A percentile compares a stretch with the other conserved stretches of the same genome.
Evolutionary conservation across 2,113 vertebrate genomes (phyloP).

Genomic region (Amia ocellicauda): DNA sequence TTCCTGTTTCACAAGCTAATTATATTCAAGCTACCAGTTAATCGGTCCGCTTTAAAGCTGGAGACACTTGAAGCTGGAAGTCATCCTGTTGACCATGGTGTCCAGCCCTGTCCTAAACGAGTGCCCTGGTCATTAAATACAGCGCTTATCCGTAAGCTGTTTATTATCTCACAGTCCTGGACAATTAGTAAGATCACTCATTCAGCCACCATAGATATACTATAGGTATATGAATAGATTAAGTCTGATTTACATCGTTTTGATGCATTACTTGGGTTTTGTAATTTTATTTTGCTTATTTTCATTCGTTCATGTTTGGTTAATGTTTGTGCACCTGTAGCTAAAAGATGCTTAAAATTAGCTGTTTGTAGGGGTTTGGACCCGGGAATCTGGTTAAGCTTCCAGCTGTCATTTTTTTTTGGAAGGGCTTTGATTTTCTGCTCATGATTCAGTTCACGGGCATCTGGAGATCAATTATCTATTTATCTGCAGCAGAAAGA

Average conservation of each 20-base stretch:
- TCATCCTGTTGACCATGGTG: not conserved
- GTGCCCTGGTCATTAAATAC: not conserved
- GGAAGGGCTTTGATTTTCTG: conserved; percentile 49
- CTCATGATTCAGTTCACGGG: conserved; percentile 29
- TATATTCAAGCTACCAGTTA: not conserved
- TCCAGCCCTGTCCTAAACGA: not conserved
- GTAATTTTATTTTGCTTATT: too few relatives aligned
- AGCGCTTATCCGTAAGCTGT: too few relatives aligned
- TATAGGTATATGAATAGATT: too few relatives aligned
- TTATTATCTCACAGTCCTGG: too few relatives aligned
- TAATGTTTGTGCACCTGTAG: too few relatives aligned
- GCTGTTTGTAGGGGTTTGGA: conserved; percentile 6
- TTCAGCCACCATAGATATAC: too few relatives aligned
- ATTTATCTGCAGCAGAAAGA: conserved; percentile 30
- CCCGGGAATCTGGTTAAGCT: conserved; percentile 20
- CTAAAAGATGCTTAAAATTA: too few relatives aligned
- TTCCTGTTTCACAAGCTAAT: not conserved
- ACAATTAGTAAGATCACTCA: too few relatives aligned
- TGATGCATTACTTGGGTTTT: too few relatives aligned
- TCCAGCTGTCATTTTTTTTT: conserved; percentile 57
- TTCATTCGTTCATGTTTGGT: too few relatives aligned
- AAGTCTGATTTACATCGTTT: too few relatives aligned
- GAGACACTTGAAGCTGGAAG: conserved; percentile 9
- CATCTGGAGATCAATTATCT: conserved; percentile 61
- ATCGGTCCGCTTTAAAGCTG: not conserved